phyloP scores from a whole-genome alignment of 2,113 vertebrate genomes.

The Neoarius graeffei region DNA sequence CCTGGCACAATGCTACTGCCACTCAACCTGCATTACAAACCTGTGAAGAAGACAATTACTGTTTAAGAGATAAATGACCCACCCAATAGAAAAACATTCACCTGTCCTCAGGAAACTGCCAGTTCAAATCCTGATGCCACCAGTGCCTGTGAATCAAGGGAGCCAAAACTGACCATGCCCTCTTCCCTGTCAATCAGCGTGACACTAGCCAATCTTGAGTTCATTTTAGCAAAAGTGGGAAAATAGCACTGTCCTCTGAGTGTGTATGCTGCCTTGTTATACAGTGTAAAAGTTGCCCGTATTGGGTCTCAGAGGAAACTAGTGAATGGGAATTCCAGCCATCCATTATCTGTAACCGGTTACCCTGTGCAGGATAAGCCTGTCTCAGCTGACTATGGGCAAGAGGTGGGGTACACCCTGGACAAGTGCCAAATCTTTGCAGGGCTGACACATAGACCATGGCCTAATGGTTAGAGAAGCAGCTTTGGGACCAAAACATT shows the following conservation, averaged over 20 bases:
- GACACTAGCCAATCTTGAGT: neutral
- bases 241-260: neutral
- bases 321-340: too few species aligned
- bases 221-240: neutral
- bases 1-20: neutral
- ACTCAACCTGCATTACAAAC: neutral
- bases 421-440: too few species aligned
- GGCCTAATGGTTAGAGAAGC: too few species aligned
- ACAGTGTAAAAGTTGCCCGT: too few species aligned
- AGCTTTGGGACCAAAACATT: too few species aligned
- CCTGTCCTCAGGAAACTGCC: neutral
- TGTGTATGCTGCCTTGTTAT: too few species aligned
- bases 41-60: neutral
- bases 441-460: too few species aligned
- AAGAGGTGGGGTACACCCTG: too few species aligned
- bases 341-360: too few species aligned
- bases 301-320: too few species aligned
- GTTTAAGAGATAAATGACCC: neutral
- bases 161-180: neutral
- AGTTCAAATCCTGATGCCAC: neutral
- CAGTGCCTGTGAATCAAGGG: neutral
- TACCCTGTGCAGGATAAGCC: too few species aligned
- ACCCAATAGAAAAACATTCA: neutral
- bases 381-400: too few species aligned
- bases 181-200: neutral